Percentiles rank a stretch among this genome's conserved stretches.
These are phyloP conservation scores for Aethes cnicana DNA, from an alignment of 2,888 invertebrate genomes.

Conservation along the genomic window DNA sequence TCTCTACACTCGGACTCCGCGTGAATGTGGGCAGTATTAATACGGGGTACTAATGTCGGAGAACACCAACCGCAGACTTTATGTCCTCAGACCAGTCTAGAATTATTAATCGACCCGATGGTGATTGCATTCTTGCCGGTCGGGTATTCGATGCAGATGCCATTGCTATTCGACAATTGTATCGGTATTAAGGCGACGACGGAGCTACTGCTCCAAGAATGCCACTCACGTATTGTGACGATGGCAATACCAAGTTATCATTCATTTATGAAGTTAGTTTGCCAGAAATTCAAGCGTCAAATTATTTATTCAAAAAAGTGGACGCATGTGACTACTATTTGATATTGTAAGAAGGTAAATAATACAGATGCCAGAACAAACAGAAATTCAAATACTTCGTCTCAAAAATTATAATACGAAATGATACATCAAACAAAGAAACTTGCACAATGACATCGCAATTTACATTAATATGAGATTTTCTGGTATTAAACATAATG, in stretches of 20 bases:
- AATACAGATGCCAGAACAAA: no score
- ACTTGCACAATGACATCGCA: conserved; percentile 53
- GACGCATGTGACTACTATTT: no score
- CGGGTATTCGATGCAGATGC: conserved; percentile 46
- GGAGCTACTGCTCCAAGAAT: background rate
- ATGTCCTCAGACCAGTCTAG: conserved; percentile 74
- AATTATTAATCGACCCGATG: conserved; percentile 79
- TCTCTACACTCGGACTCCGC: conserved; percentile 2
- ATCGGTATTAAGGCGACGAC: conserved; percentile 36
- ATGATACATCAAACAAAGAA: conserved; percentile 45
- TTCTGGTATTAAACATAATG: conserved; percentile 67
- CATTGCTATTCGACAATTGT: conserved; percentile 48
- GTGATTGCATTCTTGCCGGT: conserved; percentile 67
- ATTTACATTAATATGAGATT: conserved; percentile 79
- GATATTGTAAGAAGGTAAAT: no score
- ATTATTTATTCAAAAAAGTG: no score
- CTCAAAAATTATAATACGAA: background rate
- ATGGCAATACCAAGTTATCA: no score
- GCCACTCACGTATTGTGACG: background rate
- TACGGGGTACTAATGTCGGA: conserved; percentile 69
- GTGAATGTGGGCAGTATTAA: conserved; percentile 72
- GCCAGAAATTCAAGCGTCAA: no score
- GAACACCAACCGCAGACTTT: conserved; percentile 70
- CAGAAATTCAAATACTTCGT: background rate
- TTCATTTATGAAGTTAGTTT: no score